Base-by-base conservation (phyloP, 1,140 invertebrate species). In the Teleopsis dalmanni region DNA sequence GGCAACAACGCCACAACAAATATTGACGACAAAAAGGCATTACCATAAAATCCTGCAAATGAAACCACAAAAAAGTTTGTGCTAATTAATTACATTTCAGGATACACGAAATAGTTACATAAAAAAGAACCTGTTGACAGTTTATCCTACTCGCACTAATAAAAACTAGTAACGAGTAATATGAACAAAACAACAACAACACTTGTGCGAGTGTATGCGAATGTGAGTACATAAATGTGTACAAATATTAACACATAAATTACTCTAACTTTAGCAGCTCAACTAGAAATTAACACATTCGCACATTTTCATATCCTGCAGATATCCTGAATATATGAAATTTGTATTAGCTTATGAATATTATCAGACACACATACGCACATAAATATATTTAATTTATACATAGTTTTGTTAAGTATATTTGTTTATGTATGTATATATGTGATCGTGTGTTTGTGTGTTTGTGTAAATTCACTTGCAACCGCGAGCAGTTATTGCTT, bases 401-500 rank as follows among this genome's bases (percentile, higher is more conserved):
- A 29, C 7, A 29, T 29, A 13, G 7, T 8, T 29, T 11, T 10
- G 9, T 4, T 31, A 3, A 19, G 10, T 41, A 27, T 26, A 13
- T 41, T 14, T 29, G 6, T 13, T 29, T 9, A 14, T 25, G 23
- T 22, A 14, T n/a, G 25, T 26, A 14, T 16, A n/a, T 13, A 29
- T 43, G 41, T 14, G 26, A 26, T 29, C 13, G 25, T 27, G 4
- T 43, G 26, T 43, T 29, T 13, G 9, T 16, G n/a, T 21, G 26
- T 43, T 31, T 10, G 8, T 16, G 14, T 19, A 3, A n/a, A 29
- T 29, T 40, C 38, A 40, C 22, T 6, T 23, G 26, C 16, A 10
- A 14, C 37, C 21, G 18, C 16, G 13, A 21, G 38, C 36, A 52
- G 57, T 62, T 57, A 60, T 62, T 57, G 55, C 51, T 41, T 45